These are phyloP conservation scores for Gryllus bimaculatus DNA, from an alignment of 1,140 invertebrate species.

Conservation along the genomic window DNA sequence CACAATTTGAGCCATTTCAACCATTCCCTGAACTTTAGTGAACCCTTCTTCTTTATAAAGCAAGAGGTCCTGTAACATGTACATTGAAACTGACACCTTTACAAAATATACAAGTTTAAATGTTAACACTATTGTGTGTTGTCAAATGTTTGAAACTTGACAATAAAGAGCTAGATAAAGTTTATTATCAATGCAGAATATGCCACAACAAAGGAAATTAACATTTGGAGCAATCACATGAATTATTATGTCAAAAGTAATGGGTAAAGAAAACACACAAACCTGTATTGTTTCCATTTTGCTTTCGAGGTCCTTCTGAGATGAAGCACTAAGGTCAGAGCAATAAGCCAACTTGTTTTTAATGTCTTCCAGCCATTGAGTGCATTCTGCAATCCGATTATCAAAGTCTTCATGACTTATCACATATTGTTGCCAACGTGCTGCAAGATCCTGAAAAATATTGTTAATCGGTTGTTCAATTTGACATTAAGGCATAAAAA, in stretches of 20 bases:
- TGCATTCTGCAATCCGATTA: conserved; percentile 65
- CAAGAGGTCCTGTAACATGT: conserved; percentile 59
- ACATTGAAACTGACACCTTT: neutral
- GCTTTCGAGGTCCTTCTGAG: conserved; percentile 74
- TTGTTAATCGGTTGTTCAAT: neutral
- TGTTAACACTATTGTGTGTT: too few species aligned
- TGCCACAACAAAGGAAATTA: too few species aligned
- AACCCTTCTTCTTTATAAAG: conserved; percentile 86
- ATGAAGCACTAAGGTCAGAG: conserved; percentile 66
- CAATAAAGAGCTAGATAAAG: too few species aligned
- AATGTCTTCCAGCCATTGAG: conserved; percentile 75
- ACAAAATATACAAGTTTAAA: too few species aligned
- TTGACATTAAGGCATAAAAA: neutral
- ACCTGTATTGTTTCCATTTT: conserved; percentile 67
- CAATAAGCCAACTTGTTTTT: conserved; percentile 76
- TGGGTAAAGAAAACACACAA: conserved; percentile 6
- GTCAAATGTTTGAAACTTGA: too few species aligned
- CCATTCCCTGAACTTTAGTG: conserved; percentile 70
- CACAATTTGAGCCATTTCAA: conserved; percentile 85
- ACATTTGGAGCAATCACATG: too few species aligned
- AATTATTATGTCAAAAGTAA: too few species aligned
- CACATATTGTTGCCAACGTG: conserved; percentile 87
- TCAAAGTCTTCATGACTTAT: conserved; percentile 82
- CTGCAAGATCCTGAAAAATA: conserved; percentile 57
- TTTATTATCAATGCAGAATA: too few species aligned